Percentiles rank a stretch among this genome's conserved stretches.
These are phyloP conservation scores for Diabrotica balteata DNA, from an alignment of 2,888 invertebrate genomes.

Conservation along the genomic window DNA sequence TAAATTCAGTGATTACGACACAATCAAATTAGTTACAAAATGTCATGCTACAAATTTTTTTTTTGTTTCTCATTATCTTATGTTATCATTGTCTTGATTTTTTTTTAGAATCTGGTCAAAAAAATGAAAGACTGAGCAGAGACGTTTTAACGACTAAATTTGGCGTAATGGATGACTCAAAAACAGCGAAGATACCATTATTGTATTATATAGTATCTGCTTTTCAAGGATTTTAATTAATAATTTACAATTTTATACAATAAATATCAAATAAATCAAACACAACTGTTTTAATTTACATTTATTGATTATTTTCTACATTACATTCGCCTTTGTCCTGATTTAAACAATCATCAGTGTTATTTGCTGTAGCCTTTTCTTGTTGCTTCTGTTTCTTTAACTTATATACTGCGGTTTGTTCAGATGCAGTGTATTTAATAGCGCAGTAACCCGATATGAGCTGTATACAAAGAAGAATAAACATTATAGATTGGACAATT, in stretches of 20 bases:
- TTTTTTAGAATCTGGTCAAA: constrained; percentile 54
- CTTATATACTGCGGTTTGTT: constrained; percentile 61
- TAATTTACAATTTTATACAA: constrained; percentile 25
- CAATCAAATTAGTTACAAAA: too few relatives aligned
- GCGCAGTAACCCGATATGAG: constrained; percentile 72
- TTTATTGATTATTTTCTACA: constrained; percentile 2
- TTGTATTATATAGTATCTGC: constrained; percentile 57
- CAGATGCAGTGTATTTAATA: constrained; percentile 72
- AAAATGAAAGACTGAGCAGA: constrained; percentile 49
- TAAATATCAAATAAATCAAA: constrained; percentile 17
- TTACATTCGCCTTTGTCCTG: not conserved
- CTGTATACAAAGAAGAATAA: constrained; percentile 66
- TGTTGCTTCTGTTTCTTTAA: not conserved
- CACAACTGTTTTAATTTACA: not conserved
- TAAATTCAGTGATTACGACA: too few relatives aligned
- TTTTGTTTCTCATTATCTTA: too few relatives aligned
- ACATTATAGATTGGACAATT: constrained; percentile 69
- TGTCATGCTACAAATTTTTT: too few relatives aligned
- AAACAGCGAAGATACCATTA: constrained; percentile 57
- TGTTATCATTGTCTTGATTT: not conserved
- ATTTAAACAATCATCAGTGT: constrained; percentile 7
- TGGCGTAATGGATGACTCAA: constrained; percentile 57
- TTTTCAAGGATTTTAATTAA: constrained; percentile 52
- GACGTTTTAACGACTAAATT: constrained; percentile 56
- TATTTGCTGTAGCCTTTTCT: not conserved